A percentile compares a stretch with the other conserved stretches of the same genome.
Conservation (phyloP, 64 coral and sea anemone species). For the Acropora yongei region DNA sequence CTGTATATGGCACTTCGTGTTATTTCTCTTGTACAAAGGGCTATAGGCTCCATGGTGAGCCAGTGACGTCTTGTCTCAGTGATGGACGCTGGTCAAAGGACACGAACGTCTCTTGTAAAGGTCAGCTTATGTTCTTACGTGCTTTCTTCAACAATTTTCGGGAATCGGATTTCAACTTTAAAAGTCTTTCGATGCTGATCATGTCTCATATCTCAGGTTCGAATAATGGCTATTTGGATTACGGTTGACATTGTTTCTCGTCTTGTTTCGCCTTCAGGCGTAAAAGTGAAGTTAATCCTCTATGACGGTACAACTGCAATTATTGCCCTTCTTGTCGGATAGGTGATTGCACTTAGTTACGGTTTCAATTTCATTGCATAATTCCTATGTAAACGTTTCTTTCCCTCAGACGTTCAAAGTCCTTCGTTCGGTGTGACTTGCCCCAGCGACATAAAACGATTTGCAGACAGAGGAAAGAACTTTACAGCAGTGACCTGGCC, state of each 20-base stretch:
- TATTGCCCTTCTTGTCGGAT: background rate
- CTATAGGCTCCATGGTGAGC: conserved; percentile 29
- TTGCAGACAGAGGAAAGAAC: conserved; percentile 41
- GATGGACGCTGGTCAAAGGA: conserved; percentile 40
- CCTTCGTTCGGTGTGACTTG: conserved; percentile 68
- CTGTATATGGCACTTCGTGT: conserved; percentile 24
- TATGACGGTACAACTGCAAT: background rate
- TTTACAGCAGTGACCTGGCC: conserved; percentile 55
- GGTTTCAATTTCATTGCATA: background rate
- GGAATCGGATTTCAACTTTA: background rate
- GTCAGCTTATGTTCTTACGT: background rate
- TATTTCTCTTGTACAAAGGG: conserved; percentile 45
- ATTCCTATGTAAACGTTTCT: background rate
- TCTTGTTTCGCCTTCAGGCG: background rate
- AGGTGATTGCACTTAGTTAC: background rate
- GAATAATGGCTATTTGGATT: background rate
- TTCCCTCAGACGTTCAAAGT: conserved; percentile 42
- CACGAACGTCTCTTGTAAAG: conserved; percentile 34
- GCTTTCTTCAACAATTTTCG: background rate
- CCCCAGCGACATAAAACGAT: conserved; percentile 37
- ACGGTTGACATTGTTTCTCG: background rate
- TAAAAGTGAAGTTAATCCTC: background rate
- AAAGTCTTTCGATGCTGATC: background rate
- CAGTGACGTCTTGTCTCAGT: conserved; percentile 24
- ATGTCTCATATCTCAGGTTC: background rate